Conservation (phyloP, 2,113 vertebrate species). For the Clarias gariepinus region DNA sequence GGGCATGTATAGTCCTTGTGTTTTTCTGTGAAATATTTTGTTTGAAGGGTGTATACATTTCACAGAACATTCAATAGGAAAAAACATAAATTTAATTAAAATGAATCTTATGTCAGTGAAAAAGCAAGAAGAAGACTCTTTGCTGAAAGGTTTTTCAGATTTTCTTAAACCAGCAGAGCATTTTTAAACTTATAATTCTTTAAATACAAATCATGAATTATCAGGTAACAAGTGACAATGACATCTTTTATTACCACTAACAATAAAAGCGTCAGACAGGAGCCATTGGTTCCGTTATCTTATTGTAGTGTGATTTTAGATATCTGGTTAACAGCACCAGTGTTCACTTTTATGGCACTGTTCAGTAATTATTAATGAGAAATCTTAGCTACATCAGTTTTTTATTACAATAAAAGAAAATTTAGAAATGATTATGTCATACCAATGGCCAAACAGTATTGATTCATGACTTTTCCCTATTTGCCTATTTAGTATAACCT, state of each 20-base stretch:
- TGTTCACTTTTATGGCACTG: not conserved
- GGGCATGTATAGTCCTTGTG: not conserved
- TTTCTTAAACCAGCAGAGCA: conserved; percentile 9
- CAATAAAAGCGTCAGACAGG: not conserved
- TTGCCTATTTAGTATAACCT: no score
- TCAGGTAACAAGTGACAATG: conserved; percentile 17
- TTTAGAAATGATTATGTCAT: no score
- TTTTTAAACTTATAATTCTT: not conserved
- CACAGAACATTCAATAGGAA: not conserved
- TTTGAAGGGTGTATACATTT: not conserved
- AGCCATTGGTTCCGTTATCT: not conserved
- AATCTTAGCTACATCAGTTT: not conserved
- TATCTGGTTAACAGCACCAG: not conserved
- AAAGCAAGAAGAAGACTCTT: not conserved
- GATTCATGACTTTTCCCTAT: not conserved
- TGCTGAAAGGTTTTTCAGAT: conserved; percentile 1
- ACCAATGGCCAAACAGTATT: no score
- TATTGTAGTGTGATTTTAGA: not conserved
- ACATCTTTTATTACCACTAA: not conserved
- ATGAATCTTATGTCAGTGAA: not conserved
- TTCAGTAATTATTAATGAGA: not conserved
- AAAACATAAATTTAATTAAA: not conserved
- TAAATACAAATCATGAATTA: conserved; percentile 19
- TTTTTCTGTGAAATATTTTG: not conserved
- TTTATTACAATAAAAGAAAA: not conserved